Base-by-base conservation (phyloP, 1,140 invertebrate species). In the Leucophenga varia region DNA sequence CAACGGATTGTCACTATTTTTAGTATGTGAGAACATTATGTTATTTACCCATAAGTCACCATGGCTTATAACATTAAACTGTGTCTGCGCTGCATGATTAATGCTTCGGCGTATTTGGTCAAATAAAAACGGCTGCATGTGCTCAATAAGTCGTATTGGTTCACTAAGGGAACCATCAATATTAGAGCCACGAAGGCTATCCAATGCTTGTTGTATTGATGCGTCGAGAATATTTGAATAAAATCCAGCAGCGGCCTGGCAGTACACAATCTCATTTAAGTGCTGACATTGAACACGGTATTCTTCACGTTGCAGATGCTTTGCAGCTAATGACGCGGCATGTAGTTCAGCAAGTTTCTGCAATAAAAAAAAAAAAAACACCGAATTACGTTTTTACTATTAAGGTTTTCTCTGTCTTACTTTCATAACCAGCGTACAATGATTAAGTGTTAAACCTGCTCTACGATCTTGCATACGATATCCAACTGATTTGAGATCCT, bases 41-140 rank as follows among this genome's bases (percentile, higher is more conserved):
- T 78, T 78, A 46, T 75, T 75, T 0, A 75, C 56, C 74, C 76
- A 77, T 20, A 78, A 31, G 49, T 78, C 77, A 8, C 77, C 76
- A 42, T 78, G 77, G 21, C 67, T 68, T 30, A 78, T 54, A 6
- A 76, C 74, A 43, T 72, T 77, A 3, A 64, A 47, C 0, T 53
- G 52, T 0, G 61, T 54, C 3, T 42, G 31, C 0, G 55, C 48
- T 3, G 54, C 43, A 16, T 51, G 56, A 36, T 51, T 64, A 9
- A 75, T 72, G 28, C 57, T 56, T 0, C 37, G 34, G 21, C 55
- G 57, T 2, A 75, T 60, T 35, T 67, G 57, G 0, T 25, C 41
- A 46, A 64, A 75, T 14, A 74, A 21, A 35, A 56, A 47, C 0
- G 55, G 35, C 12, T 57, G 54, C 3, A 72, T 32, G 34, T 59